Conservation (phyloP, 2,888 invertebrate genomes). For the Pseudococcus viburni region DNA sequence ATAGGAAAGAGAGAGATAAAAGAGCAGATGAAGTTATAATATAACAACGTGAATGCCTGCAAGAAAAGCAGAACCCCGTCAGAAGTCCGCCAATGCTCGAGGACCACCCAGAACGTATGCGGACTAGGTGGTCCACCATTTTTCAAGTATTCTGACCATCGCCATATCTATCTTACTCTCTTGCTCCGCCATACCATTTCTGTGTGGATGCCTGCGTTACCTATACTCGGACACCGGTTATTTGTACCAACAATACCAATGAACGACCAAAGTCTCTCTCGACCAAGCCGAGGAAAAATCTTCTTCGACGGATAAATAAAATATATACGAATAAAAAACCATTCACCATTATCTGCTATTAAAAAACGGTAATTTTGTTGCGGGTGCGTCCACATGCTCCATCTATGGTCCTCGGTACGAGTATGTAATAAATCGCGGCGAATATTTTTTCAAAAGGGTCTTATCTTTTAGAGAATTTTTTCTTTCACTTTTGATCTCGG, state of each 20-base stretch:
- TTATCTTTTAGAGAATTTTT: conserved; percentile 10
- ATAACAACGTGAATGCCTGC: conserved; percentile 57
- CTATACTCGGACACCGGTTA: conserved; percentile 52
- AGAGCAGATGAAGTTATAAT: conserved; percentile 59
- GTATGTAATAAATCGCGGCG: conserved; percentile 51
- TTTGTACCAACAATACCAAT: conserved; percentile 51
- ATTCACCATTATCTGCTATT: conserved; percentile 35
- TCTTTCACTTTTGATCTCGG: neutral
- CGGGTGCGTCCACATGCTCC: conserved; percentile 7
- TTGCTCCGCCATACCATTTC: conserved; percentile 10
- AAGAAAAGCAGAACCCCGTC: conserved; percentile 59
- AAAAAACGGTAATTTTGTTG: conserved; percentile 53
- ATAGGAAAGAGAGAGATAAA: conserved; percentile 42
- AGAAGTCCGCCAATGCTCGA: conserved; percentile 64
- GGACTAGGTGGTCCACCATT: conserved; percentile 63
- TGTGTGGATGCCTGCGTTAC: neutral
- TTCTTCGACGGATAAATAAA: conserved; percentile 30
- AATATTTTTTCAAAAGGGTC: conserved; percentile 42
- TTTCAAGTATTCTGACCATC: conserved; percentile 64
- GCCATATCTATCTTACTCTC: conserved; percentile 56
- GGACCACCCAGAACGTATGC: conserved; percentile 62
- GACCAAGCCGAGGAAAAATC: neutral
- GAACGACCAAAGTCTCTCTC: neutral
- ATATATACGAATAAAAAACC: neutral
- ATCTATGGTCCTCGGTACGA: neutral